Percentiles rank a stretch among this genome's conserved stretches.
Conservation (phyloP, 2,113 vertebrate species). For the Alectura lathami region DNA sequence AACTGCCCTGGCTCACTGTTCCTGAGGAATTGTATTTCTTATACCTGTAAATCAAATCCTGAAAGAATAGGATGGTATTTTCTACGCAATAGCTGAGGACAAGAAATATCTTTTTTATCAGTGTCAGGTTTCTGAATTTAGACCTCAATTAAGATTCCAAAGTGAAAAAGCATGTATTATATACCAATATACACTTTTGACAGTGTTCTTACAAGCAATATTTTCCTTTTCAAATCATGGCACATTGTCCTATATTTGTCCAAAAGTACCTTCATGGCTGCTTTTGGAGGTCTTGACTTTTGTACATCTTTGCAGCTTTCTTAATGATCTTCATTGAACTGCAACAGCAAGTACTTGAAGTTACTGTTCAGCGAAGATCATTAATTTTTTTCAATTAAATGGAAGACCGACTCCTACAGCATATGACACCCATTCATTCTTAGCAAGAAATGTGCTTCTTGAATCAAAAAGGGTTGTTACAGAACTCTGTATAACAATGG, state of each 20-base stretch:
- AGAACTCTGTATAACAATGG: background rate
- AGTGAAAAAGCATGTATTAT: constrained; percentile 47
- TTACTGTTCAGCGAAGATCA: background rate
- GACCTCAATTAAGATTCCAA: constrained; percentile 70
- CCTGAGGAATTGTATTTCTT: constrained; percentile 71
- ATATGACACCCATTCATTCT: constrained; percentile 25
- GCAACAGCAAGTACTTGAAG: background rate
- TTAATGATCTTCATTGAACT: constrained; percentile 2
- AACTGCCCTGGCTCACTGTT: constrained; percentile 58
- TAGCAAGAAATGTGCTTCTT: constrained; percentile 49
- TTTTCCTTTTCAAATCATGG: constrained; percentile 48
- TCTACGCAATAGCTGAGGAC: constrained; percentile 59
- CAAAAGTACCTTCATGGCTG: constrained; percentile 12
- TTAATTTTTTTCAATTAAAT: constrained; percentile 50
- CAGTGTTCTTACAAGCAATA: background rate
- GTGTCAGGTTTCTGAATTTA: constrained; percentile 65
- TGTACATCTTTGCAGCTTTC: constrained; percentile 18
- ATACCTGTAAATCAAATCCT: constrained; percentile 71
- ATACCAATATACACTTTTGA: background rate
- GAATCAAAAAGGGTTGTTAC: background rate
- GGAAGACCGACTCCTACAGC: constrained; percentile 41
- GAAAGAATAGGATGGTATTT: constrained; percentile 65
- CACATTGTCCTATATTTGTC: background rate
- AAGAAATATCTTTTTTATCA: constrained; percentile 57
- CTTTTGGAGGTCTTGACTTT: constrained; percentile 44